Evolutionary conservation across 2,797 vertebrate species (phyloP).

Genomic region (Lacerta viridis): DNA sequence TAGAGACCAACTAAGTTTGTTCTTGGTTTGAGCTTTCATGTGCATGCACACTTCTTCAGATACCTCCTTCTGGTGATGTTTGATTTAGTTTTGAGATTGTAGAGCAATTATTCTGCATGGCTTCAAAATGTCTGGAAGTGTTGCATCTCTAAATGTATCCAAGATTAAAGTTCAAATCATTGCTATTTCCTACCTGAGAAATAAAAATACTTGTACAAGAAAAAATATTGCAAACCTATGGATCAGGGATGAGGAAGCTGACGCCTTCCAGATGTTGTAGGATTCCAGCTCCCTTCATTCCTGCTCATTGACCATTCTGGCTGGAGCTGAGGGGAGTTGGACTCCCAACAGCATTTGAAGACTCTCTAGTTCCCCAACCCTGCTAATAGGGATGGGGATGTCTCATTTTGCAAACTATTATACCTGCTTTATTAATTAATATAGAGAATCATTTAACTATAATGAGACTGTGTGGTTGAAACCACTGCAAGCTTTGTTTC

Average conservation of each 20-base stretch:
- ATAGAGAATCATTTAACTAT: conserved; percentile 41
- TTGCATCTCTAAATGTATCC: neutral
- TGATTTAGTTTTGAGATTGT: neutral
- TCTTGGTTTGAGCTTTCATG: no score
- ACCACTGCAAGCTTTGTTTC: neutral
- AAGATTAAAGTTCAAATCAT: neutral
- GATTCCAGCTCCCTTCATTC: neutral
- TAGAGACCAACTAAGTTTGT: no score
- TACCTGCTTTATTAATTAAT: conserved; percentile 38
- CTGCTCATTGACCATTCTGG: neutral
- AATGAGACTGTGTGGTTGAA: conserved; percentile 41
- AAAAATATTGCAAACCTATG: neutral
- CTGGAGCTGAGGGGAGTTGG: neutral
- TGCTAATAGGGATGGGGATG: conserved; percentile 3
- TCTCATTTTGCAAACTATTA: conserved; percentile 41
- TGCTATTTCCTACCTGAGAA: conserved; percentile 38
- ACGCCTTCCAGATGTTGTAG: neutral
- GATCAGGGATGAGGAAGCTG: neutral
- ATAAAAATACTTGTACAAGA: conserved; percentile 17
- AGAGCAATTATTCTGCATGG: neutral
- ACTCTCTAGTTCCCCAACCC: neutral
- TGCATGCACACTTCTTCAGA: no score
- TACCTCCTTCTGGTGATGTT: neutral
- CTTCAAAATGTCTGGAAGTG: neutral
- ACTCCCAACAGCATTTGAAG: neutral